Evolutionary conservation across 2,888 invertebrate genomes (phyloP).

Genomic region (Teleiodes luculella): DNA sequence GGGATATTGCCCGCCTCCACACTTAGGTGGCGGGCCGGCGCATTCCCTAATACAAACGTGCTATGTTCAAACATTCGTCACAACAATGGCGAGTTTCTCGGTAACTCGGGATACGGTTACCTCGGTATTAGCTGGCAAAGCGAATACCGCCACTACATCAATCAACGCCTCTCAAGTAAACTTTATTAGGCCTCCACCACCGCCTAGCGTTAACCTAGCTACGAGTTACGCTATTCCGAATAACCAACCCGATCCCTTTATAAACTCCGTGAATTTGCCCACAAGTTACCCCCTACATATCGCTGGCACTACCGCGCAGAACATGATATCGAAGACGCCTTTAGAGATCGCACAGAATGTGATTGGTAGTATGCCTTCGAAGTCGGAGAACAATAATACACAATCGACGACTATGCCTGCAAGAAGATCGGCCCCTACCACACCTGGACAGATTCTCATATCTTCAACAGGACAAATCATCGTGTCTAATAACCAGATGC

Average conservation of each 20-base stretch:
- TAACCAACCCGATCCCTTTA: slow-evolving; percentile 69
- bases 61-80: slow-evolving; percentile 66
- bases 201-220: slow-evolving; percentile 64
- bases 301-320: slow-evolving; percentile 72
- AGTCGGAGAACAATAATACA: slow-evolving; percentile 62
- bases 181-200: slow-evolving; percentile 61
- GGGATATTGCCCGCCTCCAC: slow-evolving; percentile 71
- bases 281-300: slow-evolving; percentile 67
- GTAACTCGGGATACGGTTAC: slow-evolving; percentile 90
- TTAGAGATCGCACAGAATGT: slow-evolving; percentile 89
- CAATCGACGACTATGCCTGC: slow-evolving; percentile 48
- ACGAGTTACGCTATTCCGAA: slow-evolving; percentile 69
- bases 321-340: slow-evolving; percentile 80
- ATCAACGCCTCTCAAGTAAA: slow-evolving; percentile 80
- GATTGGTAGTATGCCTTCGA: slow-evolving; percentile 82
- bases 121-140: slow-evolving; percentile 86
- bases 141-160: slow-evolving; percentile 87
- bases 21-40: slow-evolving; percentile 67
- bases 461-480: slow-evolving; percentile 87
- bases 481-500: slow-evolving; percentile 82
- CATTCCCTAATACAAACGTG: slow-evolving; percentile 64
- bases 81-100: slow-evolving; percentile 83
- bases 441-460: slow-evolving; percentile 85
- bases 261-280: slow-evolving; percentile 68
- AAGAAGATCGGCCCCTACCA: slow-evolving; percentile 44